phyloP scores from a whole-genome alignment of 2,888 invertebrate species.

The Epistrophe grossulariae region DNA sequence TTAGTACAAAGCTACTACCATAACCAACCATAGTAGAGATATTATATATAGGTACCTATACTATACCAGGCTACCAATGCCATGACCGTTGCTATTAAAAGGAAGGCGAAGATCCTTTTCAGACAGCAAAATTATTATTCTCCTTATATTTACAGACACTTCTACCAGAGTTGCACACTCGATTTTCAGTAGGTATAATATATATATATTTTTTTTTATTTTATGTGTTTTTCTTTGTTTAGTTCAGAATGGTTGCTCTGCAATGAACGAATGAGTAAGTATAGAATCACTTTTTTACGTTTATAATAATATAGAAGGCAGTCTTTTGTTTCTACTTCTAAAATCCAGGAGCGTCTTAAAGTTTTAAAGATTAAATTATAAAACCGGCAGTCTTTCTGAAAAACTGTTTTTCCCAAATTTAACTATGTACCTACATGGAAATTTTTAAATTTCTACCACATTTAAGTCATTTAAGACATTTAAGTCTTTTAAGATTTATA shows the following conservation, averaged over 20 bases:
- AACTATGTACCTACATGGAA: no score
- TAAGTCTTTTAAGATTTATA: no score
- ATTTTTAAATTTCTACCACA: no score
- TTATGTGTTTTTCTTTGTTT: conserved; percentile 51
- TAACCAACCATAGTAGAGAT: no score
- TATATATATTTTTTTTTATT: conserved; percentile 18
- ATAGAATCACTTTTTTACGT: conserved; percentile 44
- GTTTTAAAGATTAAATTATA: not conserved
- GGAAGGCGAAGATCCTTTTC: conserved; percentile 64
- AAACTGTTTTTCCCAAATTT: no score
- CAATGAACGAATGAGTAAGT: conserved; percentile 62
- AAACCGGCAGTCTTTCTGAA: no score
- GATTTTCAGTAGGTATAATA: conserved; percentile 26
- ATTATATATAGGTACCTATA: no score
- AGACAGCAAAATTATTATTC: conserved; percentile 65
- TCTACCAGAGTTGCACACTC: conserved; percentile 41
- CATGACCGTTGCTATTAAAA: conserved; percentile 52
- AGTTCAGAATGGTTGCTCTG: conserved; percentile 9
- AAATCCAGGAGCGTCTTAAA: conserved; percentile 1
- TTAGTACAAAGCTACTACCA: conserved; percentile 55
- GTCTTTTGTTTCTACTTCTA: conserved; percentile 39
- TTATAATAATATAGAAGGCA: conserved; percentile 34
- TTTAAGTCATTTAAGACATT: no score
- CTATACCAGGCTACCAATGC: not conserved
- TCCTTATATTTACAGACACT: conserved; percentile 62